Base-by-base conservation (phyloP, 2,113 vertebrate genomes). In the Lasiurus cinereus region DNA sequence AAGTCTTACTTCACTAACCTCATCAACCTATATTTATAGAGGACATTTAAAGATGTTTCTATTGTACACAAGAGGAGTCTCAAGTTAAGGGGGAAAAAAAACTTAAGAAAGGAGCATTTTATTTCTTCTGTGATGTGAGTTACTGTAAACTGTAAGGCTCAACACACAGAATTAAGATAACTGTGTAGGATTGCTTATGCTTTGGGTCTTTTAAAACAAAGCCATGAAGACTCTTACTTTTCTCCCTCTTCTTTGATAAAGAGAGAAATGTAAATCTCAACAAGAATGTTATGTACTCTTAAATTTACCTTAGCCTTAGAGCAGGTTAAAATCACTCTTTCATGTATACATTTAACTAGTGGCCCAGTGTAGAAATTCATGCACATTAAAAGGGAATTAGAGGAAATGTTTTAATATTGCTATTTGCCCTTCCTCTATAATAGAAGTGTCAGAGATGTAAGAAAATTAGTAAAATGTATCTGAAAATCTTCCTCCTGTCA, bases 201-300 rank as follows among this genome's bases (percentile, higher is more conserved):
- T 39, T 77, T 79, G 16, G 8, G 15, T 24, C 12, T 31, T 56
- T 87, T 43, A 67, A 90, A 87, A 70, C 69, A 91, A 89, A 91
- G 5, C 70, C 72, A 59, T n/a, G 48, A 84, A 93, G 7, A 14
- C 86, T 52, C 66, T 83, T 72, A 62, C 8, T 39, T 46, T 56
- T n/a, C 27, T 19, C 3, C 4, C 21, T 82, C 52, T 86, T 86
- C 39, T 94, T 91, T 92, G 72, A 70, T 56, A 56, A 95, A 88
- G 29, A 77, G 21, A 95, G 15, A 43, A 83, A 69, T 91, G 13
- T 69, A 88, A 48, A 70, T 79, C 19, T 78, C 54, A 79, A 31
- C 6, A 36, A 66, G 22, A 89, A 76, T 91, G 11, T 4, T 70
- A 48, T 46, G 24, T 88, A 59, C 83, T 46, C 18, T 76, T 94